A percentile compares a stretch with the other conserved stretches of the same genome.
phyloP scores from a whole-genome alignment of 2,888 invertebrate species.

The Tipula helvola region DNA sequence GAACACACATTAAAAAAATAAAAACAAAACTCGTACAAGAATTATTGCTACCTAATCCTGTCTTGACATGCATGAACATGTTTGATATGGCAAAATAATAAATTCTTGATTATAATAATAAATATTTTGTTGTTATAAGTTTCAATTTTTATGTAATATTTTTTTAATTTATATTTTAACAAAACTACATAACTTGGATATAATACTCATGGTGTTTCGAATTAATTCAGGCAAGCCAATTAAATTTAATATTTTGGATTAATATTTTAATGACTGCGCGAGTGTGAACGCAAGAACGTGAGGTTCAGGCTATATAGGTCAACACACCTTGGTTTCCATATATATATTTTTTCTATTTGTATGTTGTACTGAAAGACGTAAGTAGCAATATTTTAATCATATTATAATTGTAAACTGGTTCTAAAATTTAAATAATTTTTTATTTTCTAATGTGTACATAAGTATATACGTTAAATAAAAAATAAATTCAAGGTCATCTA shows the following conservation, averaged over 20 bases:
- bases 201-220: not conserved
- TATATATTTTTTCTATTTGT: not conserved
- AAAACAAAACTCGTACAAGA: not conserved
- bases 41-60: not conserved
- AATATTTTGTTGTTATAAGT: not conserved
- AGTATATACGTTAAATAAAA: not conserved
- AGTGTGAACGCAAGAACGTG: not conserved
- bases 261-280: not conserved
- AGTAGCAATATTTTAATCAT: not conserved
- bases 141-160: not conserved
- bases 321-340: not conserved
- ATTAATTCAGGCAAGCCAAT: not conserved
- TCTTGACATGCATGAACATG: not conserved
- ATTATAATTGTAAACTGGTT: not conserved
- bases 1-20: not conserved
- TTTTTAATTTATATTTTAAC: not conserved
- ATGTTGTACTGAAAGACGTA: not conserved
- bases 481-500: not conserved
- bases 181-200: not conserved
- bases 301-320: not conserved
- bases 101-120: not conserved
- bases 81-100: not conserved
- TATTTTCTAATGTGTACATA: not conserved
- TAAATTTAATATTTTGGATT: not conserved
- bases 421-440: not conserved